phyloP scores from a whole-genome alignment of 2,113 vertebrate genomes.

The Chaetura pelagica region DNA sequence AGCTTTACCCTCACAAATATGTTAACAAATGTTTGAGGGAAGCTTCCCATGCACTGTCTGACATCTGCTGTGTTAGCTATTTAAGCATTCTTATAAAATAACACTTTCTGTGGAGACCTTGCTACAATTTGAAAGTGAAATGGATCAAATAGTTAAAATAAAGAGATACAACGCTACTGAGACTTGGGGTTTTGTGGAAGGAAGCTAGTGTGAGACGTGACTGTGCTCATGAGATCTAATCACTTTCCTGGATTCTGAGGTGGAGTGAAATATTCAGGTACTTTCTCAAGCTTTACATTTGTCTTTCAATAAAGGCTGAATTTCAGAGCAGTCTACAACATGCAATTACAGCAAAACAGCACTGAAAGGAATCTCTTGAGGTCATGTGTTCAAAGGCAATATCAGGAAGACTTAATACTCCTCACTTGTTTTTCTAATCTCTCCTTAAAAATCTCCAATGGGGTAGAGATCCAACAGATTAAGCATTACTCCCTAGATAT shows the following conservation, averaged over 20 bases:
- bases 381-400: slow-evolving; percentile 15
- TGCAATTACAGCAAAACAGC: slow-evolving; percentile 10
- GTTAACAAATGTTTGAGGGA: not conserved
- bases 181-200: not conserved
- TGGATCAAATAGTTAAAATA: not conserved
- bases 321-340: slow-evolving; percentile 4
- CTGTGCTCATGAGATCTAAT: not conserved
- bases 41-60: not conserved
- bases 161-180: not conserved
- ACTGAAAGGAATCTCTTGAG: slow-evolving; percentile 16
- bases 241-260: not conserved
- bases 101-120: not conserved
- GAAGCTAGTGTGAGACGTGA: not conserved
- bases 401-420: not conserved
- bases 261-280: not conserved
- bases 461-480: slow-evolving; percentile 9
- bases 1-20: not conserved
- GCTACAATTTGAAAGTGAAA: not conserved
- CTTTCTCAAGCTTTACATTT: slow-evolving; percentile 15
- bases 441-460: slow-evolving; percentile 14
- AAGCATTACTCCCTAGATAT: not conserved
- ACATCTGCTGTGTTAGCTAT: not conserved
- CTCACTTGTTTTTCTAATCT: slow-evolving; percentile 39
- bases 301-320: not conserved
- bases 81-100: not conserved